Evolutionary conservation across 2,113 vertebrate species (phyloP), one percentile per base, ranked within the genome.

Genomic region (Perognathus longimembris): DNA sequence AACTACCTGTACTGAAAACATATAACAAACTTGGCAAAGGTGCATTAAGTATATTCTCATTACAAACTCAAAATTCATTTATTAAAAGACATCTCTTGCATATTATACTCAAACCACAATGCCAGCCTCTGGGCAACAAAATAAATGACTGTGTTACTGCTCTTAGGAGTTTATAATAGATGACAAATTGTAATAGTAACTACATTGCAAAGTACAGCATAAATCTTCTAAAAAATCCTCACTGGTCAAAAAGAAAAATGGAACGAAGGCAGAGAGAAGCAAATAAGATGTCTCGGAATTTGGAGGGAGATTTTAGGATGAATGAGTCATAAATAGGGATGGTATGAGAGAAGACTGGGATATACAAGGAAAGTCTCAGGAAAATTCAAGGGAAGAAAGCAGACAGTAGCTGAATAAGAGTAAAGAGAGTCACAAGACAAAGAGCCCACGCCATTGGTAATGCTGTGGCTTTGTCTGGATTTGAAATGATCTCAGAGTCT

Each of bases 31-130:
- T 63, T 93, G 28, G 8, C 59, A 26, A 91, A 64, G 73, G 18
- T 30, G 8, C 30, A 89, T 74, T 66, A 91, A 89, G 76, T 69
- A 69, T 70, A 66, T 64, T 4, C 73, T 81, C 75, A 75, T 63
- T 89, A 54, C 2, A 54, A 36, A 69, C 14, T 84, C 69, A 74
- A 78, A 92, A 89, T 77, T 59, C 10, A 81, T 79, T 92, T 40
- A 69, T 66, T 89, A 15, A 69, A 80, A 94, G 79, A 59, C 81
- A 54, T 54, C 66, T 42, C 66, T 18, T 91, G 36, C 73, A 8
- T 12, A 76, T 59, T 87, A 54, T 76, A 91, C 86, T 89, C 67
- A 95, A 78, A n/a, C 84, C 36, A 90, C 6, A 64, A 9, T 89
- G 15, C 5, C 28, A 87, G 30, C 8, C 8, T 77, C 40, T 36